Conservation (phyloP, 2,888 invertebrate genomes). For the Malthinus flaveolus region DNA sequence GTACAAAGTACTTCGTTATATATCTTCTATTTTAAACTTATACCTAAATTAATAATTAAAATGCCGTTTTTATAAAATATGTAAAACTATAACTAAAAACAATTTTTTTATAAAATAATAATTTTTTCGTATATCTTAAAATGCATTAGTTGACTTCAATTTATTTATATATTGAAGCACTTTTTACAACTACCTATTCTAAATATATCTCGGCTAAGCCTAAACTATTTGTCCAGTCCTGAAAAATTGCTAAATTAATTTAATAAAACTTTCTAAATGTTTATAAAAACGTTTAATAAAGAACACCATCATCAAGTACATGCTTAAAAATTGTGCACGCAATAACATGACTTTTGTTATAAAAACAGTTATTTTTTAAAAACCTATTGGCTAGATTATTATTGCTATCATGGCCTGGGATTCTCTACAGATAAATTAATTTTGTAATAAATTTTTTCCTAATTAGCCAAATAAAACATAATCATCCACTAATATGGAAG, state of each 20-base stretch:
- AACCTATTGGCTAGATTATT: conserved; percentile 37
- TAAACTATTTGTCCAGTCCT: conserved; percentile 22
- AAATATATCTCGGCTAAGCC: conserved; percentile 1
- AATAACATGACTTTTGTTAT: conserved; percentile 30
- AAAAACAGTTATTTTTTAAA: conserved; percentile 32
- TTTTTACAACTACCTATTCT: conserved; percentile 10
- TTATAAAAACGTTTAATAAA: conserved; percentile 32
- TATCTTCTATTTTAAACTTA: conserved; percentile 4
- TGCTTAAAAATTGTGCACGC: conserved; percentile 31
- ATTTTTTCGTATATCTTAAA: too few species aligned
- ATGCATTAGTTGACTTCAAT: neutral
- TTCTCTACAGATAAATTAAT: conserved; percentile 32
- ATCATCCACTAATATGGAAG: conserved; percentile 47
- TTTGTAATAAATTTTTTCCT: conserved; percentile 27
- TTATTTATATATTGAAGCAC: conserved; percentile 16
- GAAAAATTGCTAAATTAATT: conserved; percentile 21
- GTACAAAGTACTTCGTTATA: conserved; percentile 19
- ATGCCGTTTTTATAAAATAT: neutral
- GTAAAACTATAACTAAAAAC: too few species aligned
- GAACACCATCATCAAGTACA: conserved; percentile 25
- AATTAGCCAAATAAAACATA: conserved; percentile 26
- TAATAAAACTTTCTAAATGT: conserved; percentile 26
- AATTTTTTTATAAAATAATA: too few species aligned
- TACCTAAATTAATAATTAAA: neutral
- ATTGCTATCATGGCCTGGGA: conserved; percentile 52